These are phyloP conservation scores for Aphyosemion australe DNA, from an alignment of 2,113 vertebrate species.

Conservation along the genomic window DNA sequence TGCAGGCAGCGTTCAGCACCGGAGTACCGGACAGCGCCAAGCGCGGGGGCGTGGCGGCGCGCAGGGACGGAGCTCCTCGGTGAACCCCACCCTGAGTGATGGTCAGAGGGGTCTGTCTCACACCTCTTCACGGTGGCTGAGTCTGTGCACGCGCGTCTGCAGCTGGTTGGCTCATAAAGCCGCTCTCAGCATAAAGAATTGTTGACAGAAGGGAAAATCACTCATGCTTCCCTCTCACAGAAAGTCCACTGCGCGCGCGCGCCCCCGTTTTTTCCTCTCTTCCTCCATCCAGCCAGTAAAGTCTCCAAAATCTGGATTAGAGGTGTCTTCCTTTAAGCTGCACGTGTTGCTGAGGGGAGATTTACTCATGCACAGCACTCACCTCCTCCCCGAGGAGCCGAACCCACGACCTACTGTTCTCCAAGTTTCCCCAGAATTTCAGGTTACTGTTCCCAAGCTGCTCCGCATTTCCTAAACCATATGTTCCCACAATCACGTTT, in stretches of 20 bases:
- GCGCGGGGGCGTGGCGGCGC: constrained; percentile 75
- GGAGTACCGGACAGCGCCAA: constrained; percentile 77
- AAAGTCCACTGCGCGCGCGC: constrained; percentile 14
- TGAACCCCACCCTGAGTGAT: constrained; percentile 63
- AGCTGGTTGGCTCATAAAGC: constrained; percentile 25
- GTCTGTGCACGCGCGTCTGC: neutral
- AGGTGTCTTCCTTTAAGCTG: constrained; percentile 16
- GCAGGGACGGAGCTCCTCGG: constrained; percentile 61
- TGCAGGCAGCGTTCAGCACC: constrained; percentile 72
- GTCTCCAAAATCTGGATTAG: neutral
- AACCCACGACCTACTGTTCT: constrained; percentile 2
- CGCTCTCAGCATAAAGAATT: constrained; percentile 26
- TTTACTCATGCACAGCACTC: constrained; percentile 14
- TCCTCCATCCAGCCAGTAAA: neutral
- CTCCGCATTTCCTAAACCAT: constrained; percentile 1
- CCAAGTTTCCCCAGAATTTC: constrained; percentile 11
- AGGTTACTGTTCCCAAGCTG: neutral
- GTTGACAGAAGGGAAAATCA: constrained; percentile 21
- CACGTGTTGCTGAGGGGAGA: constrained; percentile 11
- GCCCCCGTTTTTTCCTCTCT: neutral
- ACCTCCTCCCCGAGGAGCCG: neutral
- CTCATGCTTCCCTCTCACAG: constrained; percentile 16
- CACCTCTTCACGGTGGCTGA: constrained; percentile 13
- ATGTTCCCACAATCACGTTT: neutral
- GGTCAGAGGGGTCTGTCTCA: constrained; percentile 46